A percentile compares a stretch with the other conserved stretches of the same genome.
These are phyloP conservation scores for Phenganax stokvisi DNA, from an alignment of 92 coral and sea anemone genomes.

Conservation along the genomic window DNA sequence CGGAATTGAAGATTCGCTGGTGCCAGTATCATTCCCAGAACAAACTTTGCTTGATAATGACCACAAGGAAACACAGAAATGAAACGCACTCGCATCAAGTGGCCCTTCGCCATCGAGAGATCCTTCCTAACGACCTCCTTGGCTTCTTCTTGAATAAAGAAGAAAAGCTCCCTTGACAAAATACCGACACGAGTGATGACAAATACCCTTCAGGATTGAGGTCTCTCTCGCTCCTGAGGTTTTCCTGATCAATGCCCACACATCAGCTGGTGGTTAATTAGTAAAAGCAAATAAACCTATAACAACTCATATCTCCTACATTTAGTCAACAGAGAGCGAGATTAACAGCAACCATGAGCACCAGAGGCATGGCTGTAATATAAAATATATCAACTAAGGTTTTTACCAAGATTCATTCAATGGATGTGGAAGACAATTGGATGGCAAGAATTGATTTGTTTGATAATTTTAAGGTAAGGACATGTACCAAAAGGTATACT, in stretches of 20 bases:
- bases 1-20: no score
- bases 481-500: not conserved
- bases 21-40: no score
- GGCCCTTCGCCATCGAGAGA: no score
- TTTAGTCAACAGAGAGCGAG: slow-evolving; percentile 1
- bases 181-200: slow-evolving; percentile 14
- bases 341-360: slow-evolving; percentile 8
- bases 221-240: not conserved
- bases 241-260: not conserved
- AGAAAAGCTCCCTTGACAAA: not conserved
- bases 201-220: not conserved
- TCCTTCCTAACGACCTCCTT: no score
- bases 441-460: not conserved
- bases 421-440: slow-evolving; percentile 21
- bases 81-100: no score
- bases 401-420: not conserved
- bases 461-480: not conserved
- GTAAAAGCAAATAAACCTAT: slow-evolving; percentile 2
- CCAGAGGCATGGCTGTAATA: not conserved
- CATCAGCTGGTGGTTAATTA: slow-evolving; percentile 29
- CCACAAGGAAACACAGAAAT: no score
- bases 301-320: slow-evolving; percentile 19
- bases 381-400: not conserved
- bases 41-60: no score
- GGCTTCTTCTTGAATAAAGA: not conserved